phyloP scores from a whole-genome alignment of 2,797 vertebrate species.

The Danio tinwini region DNA sequence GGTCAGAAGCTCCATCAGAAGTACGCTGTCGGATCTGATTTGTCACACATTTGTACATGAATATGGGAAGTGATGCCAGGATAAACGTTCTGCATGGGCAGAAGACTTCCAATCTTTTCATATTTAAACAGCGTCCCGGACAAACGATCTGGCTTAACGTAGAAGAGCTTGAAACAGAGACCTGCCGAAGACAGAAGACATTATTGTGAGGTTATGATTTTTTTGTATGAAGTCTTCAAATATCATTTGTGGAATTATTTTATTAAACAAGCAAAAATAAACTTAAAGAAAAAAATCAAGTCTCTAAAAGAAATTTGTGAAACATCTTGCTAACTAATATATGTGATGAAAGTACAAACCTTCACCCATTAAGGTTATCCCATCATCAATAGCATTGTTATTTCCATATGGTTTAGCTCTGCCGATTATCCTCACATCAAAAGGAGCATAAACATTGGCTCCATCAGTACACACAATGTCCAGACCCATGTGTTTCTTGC shows the following conservation, averaged over 20 bases:
- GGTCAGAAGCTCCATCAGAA: conserved; percentile 60
- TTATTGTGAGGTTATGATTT: neutral
- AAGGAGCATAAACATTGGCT: conserved; percentile 67
- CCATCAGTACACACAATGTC: conserved; percentile 74
- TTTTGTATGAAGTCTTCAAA: neutral
- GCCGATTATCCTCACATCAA: conserved; percentile 67
- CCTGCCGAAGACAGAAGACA: conserved; percentile 59
- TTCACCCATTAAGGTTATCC: conserved; percentile 65
- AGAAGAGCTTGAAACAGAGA: conserved; percentile 77
- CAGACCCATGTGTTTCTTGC: conserved; percentile 66
- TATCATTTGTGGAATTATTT: neutral
- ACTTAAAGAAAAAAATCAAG: neutral
- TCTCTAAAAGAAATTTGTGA: neutral
- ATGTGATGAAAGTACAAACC: conserved; percentile 54
- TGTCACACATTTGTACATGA: conserved; percentile 76
- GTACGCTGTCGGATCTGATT: conserved; percentile 61
- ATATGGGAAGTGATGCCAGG: conserved; percentile 74
- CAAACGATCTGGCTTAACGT: conserved; percentile 62
- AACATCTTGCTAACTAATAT: neutral
- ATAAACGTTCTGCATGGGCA: conserved; percentile 77
- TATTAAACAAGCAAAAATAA: neutral
- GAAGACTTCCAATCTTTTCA: conserved; percentile 67
- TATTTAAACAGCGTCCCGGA: conserved; percentile 67
- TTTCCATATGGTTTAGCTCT: conserved; percentile 61
- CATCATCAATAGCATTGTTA: conserved; percentile 69